Evolutionary conservation across 2,888 invertebrate species (phyloP), one percentile per base, ranked within the genome.

Genomic region (Galeopsomyia nigrocyanea): DNA sequence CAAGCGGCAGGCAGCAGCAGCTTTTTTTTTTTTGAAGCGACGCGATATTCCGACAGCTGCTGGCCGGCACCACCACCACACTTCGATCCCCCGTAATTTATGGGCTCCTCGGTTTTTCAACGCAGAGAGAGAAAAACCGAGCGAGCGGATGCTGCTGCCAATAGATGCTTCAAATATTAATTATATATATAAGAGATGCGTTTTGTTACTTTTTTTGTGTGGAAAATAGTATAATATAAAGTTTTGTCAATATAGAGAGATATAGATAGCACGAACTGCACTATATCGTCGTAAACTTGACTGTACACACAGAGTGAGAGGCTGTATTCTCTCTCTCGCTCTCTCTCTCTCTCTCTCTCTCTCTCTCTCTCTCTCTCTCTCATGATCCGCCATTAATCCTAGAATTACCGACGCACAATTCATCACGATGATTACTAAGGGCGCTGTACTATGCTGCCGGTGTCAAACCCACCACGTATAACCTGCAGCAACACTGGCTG

Each of bases 341-440:
- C 67, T n/a, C n/a, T n/a, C n/a, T n/a, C n/a, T n/a, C n/a, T n/a
- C n/a, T n/a, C n/a, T n/a, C n/a, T n/a, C n/a, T n/a, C n/a, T n/a
- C n/a, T n/a, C n/a, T n/a, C n/a, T n/a, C n/a, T 26, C 26, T 26
- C 26, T 26, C 3, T 26, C 26, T 26, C 26, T 26, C 26, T 64
- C 67, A 64, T 70, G 67, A 74, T 70, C 66, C 67, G 53, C 49
- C 62, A 67, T 74, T 74, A 74, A 74, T 70, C 58, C 70, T 60
- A 21, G 74, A 70, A 74, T 74, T 74, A 74, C 63, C 57, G 55
- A 62, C 62, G 47, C 56, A 60, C 67, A 26, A 74, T 70, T 74
- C 70, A 70, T 74, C 74, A 70, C 49, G 51, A 70, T 70, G 63
- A 70, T 70, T 70, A 70, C 58, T 46, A 63, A 69, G 66, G 67